Percentiles rank a stretch among this genome's conserved stretches.
Conservation (phyloP, 2,797 vertebrate species). For the Eulemur mongoz region DNA sequence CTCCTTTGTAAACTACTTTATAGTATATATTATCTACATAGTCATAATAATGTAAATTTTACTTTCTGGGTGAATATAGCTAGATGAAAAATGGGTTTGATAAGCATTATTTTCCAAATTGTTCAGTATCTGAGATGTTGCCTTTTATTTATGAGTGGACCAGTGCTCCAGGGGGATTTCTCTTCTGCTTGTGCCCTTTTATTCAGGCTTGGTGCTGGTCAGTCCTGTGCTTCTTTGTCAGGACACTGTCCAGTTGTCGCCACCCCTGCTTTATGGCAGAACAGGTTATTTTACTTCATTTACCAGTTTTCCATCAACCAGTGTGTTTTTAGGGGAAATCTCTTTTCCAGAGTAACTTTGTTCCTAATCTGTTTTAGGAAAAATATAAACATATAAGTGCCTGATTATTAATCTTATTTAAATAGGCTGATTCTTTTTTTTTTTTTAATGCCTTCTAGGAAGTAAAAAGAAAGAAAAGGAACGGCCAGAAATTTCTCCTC, state of each 20-base stretch:
- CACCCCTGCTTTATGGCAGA: not conserved
- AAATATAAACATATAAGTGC: not conserved
- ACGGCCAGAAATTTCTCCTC: slow-evolving; percentile 97
- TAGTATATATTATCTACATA: not conserved
- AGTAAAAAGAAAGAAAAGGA: slow-evolving; percentile 97
- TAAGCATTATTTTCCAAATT: not conserved
- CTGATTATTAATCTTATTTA: slow-evolving; percentile 10
- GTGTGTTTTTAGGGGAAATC: not conserved
- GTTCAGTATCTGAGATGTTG: not conserved
- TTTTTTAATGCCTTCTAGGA: slow-evolving; percentile 81
- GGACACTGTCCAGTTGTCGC: not conserved
- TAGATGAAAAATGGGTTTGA: not conserved
- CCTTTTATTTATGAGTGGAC: not conserved
- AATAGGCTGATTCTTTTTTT: not conserved
- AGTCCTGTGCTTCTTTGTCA: not conserved
- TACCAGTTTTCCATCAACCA: not conserved
- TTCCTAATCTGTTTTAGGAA: not conserved
- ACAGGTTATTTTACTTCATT: not conserved
- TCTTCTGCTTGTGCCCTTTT: not conserved
- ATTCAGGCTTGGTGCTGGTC: not conserved
- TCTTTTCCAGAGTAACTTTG: slow-evolving; percentile 18
- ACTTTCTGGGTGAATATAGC: not conserved
- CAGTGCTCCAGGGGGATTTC: not conserved
- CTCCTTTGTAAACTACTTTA: not conserved
- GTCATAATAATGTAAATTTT: not conserved